These are phyloP conservation scores for Nasonia giraulti DNA, from an alignment of 1,140 invertebrate species.

Conservation along the genomic window DNA sequence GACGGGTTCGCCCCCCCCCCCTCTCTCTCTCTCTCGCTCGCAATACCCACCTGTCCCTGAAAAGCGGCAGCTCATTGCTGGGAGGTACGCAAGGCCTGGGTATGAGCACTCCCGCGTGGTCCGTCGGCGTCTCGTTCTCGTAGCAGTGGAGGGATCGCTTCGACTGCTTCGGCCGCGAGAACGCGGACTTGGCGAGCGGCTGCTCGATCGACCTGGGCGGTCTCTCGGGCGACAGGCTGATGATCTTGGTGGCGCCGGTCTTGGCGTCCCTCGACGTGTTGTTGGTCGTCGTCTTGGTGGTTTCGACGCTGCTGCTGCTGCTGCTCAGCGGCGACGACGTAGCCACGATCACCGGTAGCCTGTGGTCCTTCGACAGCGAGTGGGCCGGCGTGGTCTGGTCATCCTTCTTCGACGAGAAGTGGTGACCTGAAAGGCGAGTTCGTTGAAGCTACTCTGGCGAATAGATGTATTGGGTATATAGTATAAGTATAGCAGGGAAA, in stretches of 20 bases:
- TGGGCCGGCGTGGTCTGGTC: not conserved
- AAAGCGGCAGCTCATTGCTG: conserved; percentile 24
- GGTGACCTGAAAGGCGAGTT: not conserved
- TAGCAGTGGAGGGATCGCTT: conserved; percentile 22
- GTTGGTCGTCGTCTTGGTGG: not conserved
- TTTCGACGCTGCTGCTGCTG: not conserved
- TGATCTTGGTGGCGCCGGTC: not conserved
- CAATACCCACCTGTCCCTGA: conserved; percentile 42
- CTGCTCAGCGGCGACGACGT: not conserved
- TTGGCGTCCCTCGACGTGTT: not conserved
- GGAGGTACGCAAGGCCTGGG: conserved; percentile 17
- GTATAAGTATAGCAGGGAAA: not conserved
- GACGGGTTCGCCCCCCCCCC: not conserved
- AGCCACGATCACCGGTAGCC: not conserved
- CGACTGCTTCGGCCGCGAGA: conserved; percentile 39
- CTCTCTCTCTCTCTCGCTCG: not conserved
- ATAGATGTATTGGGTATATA: no score
- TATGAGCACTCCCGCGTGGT: not conserved
- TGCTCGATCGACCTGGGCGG: conserved; percentile 46
- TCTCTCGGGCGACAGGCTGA: not conserved
- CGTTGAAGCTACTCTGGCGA: no score
- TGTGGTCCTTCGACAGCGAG: not conserved
- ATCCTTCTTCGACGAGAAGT: not conserved
- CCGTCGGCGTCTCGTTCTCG: conserved; percentile 19
- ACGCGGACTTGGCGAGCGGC: conserved; percentile 42